phyloP scores from a whole-genome alignment of 2,888 invertebrate species.

The Coleophora flavipennella region DNA sequence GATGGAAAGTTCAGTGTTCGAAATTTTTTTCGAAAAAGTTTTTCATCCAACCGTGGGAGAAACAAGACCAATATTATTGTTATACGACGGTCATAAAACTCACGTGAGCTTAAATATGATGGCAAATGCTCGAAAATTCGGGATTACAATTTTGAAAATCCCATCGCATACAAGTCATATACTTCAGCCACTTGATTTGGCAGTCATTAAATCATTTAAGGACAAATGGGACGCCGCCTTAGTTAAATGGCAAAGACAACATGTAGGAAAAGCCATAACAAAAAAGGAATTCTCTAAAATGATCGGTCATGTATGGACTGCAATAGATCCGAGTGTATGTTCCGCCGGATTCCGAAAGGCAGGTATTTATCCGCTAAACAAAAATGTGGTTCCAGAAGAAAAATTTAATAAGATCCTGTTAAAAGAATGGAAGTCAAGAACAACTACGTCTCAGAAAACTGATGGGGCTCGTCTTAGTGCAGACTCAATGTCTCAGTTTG shows the following conservation, averaged over 20 bases:
- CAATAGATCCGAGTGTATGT: conserved; percentile 14
- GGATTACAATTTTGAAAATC: conserved; percentile 13
- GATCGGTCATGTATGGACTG: conserved; percentile 18
- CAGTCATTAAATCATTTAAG: conserved; percentile 21
- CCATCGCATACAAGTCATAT: conserved; percentile 19
- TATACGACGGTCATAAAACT: conserved; percentile 19
- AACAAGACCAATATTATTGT: conserved; percentile 15
- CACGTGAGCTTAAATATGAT: conserved; percentile 16
- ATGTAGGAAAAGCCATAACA: conserved; percentile 10
- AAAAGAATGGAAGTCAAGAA: neutral
- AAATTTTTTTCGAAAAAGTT: conserved; percentile 10
- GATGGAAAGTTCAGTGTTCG: conserved; percentile 11
- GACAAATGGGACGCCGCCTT: conserved; percentile 18
- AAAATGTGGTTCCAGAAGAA: conserved; percentile 9
- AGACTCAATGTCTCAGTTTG: no score
- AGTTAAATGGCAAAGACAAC: conserved; percentile 18
- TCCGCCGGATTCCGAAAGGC: conserved; percentile 20
- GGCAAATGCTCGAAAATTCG: conserved; percentile 7
- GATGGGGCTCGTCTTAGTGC: no score
- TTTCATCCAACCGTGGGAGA: conserved; percentile 15
- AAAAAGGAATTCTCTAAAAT: conserved; percentile 19
- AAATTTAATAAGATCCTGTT: conserved; percentile 10
- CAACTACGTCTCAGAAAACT: neutral
- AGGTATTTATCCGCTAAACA: conserved; percentile 21
- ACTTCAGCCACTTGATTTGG: conserved; percentile 18